phyloP scores from a whole-genome alignment of 2,113 vertebrate genomes.

The Caranx ignobilis region DNA sequence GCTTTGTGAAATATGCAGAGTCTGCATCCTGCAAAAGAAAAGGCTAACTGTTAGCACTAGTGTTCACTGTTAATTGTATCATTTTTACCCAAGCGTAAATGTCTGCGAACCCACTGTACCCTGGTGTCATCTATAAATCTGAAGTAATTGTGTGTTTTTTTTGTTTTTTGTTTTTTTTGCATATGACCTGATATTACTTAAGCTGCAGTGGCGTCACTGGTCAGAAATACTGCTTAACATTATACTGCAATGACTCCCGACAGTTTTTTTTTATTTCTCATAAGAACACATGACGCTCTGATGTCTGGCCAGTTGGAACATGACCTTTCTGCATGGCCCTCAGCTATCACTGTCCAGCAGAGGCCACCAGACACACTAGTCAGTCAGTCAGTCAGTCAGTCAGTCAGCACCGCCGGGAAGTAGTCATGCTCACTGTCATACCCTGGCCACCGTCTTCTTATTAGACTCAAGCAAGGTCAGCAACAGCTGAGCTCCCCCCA shows the following conservation, averaged over 20 bases:
- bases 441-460: conserved; percentile 33
- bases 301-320: conserved; percentile 35
- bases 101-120: background rate
- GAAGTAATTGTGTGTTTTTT: background rate
- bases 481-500: conserved; percentile 50
- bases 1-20: conserved; percentile 85
- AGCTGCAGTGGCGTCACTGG: background rate
- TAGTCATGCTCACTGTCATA: conserved; percentile 52
- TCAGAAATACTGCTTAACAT: background rate
- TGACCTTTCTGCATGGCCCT: conserved; percentile 66
- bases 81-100: conserved; percentile 24
- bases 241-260: background rate
- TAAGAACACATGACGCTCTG: conserved; percentile 15
- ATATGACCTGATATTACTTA: background rate
- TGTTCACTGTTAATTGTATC: background rate
- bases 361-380: conserved; percentile 62
- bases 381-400: conserved; percentile 55
- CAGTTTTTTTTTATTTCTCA: background rate
- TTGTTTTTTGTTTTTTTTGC: too few relatives aligned
- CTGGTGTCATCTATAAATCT: conserved; percentile 19
- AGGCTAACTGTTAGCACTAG: background rate
- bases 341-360: conserved; percentile 66
- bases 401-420: conserved; percentile 32
- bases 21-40: conserved; percentile 89
- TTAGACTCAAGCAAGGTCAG: conserved; percentile 68